phyloP scores from a whole-genome alignment of 92 coral and sea anemone species.

The Umimayanthus kanabou region DNA sequence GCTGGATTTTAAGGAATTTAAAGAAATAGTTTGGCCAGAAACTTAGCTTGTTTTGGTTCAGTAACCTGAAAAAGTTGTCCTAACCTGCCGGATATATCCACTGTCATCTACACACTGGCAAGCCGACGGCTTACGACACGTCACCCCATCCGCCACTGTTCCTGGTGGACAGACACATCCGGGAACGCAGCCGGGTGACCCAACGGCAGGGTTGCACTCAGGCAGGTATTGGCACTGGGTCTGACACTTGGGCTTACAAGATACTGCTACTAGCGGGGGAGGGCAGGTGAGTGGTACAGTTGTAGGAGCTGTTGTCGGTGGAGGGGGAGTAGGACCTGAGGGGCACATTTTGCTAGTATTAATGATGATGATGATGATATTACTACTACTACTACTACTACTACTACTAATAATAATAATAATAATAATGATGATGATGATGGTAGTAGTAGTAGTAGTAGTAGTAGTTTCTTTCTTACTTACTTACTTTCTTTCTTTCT shows the following conservation, averaged over 20 bases:
- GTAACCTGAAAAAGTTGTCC: background rate
- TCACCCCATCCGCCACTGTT: slow-evolving; percentile 58
- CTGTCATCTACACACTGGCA: slow-evolving; percentile 54
- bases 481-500: too few relatives aligned
- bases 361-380: background rate
- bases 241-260: slow-evolving; percentile 54
- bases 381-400: too few relatives aligned
- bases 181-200: slow-evolving; percentile 42
- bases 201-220: slow-evolving; percentile 25
- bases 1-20: background rate
- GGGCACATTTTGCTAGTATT: background rate
- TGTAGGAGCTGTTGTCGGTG: slow-evolving; percentile 44
- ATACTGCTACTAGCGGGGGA: slow-evolving; percentile 51
- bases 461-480: too few relatives aligned
- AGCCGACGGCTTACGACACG: slow-evolving; percentile 53
- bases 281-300: slow-evolving; percentile 52
- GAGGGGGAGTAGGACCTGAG: slow-evolving; percentile 34
- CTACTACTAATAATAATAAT: background rate
- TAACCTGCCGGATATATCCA: slow-evolving; percentile 58
- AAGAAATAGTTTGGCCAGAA: background rate
- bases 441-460: too few relatives aligned
- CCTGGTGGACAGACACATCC: slow-evolving; percentile 64
- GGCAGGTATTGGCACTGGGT: slow-evolving; percentile 58
- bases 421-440: background rate
- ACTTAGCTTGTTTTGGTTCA: background rate